These are phyloP conservation scores for Psix sp. DNA, from an alignment of 1,140 invertebrate genomes.

Conservation along the genomic window DNA sequence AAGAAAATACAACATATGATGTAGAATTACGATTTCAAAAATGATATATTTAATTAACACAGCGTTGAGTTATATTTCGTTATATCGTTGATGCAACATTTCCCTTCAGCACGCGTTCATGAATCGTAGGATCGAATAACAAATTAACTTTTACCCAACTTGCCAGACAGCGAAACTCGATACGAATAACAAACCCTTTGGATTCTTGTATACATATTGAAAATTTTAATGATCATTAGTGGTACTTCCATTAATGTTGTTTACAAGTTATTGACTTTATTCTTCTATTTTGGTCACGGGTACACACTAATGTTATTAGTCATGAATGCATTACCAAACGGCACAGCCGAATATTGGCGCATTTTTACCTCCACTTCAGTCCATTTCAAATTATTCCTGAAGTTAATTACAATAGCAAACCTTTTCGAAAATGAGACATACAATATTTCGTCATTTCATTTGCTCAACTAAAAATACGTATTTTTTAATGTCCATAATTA, in stretches of 20 bases:
- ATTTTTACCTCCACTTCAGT: too few species aligned
- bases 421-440: too few species aligned
- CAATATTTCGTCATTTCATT: too few species aligned
- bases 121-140: conserved; percentile 60
- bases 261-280: conserved; percentile 38
- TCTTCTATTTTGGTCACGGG: conserved; percentile 24
- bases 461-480: too few species aligned
- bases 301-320: conserved; percentile 9
- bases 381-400: too few species aligned
- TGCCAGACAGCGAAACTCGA: conserved; percentile 58
- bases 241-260: conserved; percentile 51
- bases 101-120: conserved; percentile 38
- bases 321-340: too few species aligned
- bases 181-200: conserved; percentile 58
- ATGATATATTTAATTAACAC: conserved; percentile 36
- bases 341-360: too few species aligned
- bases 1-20: too few species aligned
- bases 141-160: conserved; percentile 62
- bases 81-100: conserved; percentile 43
- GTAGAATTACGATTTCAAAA: too few species aligned
- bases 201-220: conserved; percentile 43
- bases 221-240: conserved; percentile 61
- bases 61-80: conserved; percentile 41
- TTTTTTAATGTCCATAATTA: too few species aligned
- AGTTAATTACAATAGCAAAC: too few species aligned